A percentile compares a stretch with the other conserved stretches of the same genome.
These are phyloP conservation scores for Istiophorus platypterus DNA, from an alignment of 2,113 vertebrate genomes.

Conservation along the genomic window DNA sequence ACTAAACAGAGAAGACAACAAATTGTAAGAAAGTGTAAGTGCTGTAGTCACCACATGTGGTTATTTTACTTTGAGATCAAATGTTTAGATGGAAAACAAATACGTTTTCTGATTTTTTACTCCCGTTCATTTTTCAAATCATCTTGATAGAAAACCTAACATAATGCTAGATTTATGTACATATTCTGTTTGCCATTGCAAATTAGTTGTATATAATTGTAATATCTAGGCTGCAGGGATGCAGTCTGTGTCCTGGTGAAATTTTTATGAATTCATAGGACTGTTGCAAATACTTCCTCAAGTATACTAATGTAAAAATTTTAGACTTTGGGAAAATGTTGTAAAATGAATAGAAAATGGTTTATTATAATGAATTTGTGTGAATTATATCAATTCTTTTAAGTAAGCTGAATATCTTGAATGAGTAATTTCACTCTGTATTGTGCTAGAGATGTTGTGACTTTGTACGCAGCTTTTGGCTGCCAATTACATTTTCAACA, in stretches of 20 bases:
- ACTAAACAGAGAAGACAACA: too few species aligned
- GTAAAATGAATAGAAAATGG: background rate
- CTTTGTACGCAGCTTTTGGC: background rate
- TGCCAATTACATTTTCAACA: background rate
- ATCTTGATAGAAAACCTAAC: background rate
- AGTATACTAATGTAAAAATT: background rate
- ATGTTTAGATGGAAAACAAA: background rate
- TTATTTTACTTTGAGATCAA: background rate
- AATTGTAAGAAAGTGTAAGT: background rate
- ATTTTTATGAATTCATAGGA: constrained; percentile 39
- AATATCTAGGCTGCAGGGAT: background rate
- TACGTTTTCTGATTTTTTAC: background rate
- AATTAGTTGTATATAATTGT: background rate
- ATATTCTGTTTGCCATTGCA: background rate
- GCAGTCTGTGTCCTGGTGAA: background rate
- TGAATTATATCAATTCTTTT: background rate
- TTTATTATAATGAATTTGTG: background rate
- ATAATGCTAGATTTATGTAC: background rate
- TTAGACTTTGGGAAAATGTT: constrained; percentile 17
- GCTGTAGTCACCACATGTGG: background rate
- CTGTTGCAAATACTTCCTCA: constrained; percentile 16
- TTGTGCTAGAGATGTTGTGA: background rate
- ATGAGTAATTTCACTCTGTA: background rate
- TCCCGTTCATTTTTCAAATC: background rate
- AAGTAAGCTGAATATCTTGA: background rate